Evolutionary conservation across 2,888 invertebrate genomes (phyloP), one percentile per base, ranked within the genome.

Genomic region (Platypus cylindrus): DNA sequence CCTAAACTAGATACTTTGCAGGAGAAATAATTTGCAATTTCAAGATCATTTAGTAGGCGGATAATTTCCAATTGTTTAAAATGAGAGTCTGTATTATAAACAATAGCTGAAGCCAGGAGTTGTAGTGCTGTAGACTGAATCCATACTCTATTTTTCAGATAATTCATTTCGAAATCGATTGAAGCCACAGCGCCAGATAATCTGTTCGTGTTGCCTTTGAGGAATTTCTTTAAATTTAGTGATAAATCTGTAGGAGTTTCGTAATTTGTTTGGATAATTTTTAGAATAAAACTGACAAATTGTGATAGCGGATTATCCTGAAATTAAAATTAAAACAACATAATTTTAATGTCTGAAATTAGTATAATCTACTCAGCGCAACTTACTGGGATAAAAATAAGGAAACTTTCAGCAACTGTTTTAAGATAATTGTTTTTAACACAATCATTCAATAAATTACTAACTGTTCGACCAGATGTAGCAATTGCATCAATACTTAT

Each of bases 351-450:
- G 5, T 12, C n/a, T n/a, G n/a, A n/a, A n/a, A n/a, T n/a, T n/a
- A n/a, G n/a, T n/a, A n/a, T n/a, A n/a, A n/a, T n/a, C n/a, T n/a
- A n/a, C n/a, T n/a, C n/a, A n/a, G n/a, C n/a, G n/a, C n/a, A 17
- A 54, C 64, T 62, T 59, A 77, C 76, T 46, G 76, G 73, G 58
- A 79, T 70, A 56, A 84, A 84, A 46, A 83, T 73, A 28, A 68
- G 59, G 51, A 79, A 71, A 40, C 80, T 76, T 48, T 75, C 71
- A 30, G 69, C 65, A 15, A 84, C 53, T 0, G 75, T 75, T 23
- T 64, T 63, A 4, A 74, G 60, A 47, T 71, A 75, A 8, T 73
- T 70, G 16, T 64, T 62, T 11, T 45, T 27, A 5, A 81, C 55
- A 45, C 73, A 67, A 16, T 64, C 54, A 40, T 66, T 63, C 1